These are phyloP conservation scores for Enteromius paludinosus DNA, from an alignment of 2,797 vertebrate species.

Conservation along the genomic window DNA sequence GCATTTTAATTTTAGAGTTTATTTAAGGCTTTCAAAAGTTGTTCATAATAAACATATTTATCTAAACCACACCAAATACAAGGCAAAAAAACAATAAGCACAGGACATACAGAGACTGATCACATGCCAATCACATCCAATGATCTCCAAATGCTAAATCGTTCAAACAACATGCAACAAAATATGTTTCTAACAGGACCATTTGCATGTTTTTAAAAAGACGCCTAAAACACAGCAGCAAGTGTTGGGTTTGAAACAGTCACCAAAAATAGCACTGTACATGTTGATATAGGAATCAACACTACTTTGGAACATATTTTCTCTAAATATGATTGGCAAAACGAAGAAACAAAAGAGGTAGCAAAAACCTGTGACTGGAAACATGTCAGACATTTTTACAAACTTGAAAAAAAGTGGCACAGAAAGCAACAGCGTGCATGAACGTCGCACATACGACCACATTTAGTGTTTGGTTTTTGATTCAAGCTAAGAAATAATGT, in stretches of 20 bases:
- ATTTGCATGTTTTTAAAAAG: background rate
- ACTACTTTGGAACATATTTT: background rate
- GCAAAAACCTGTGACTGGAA: background rate
- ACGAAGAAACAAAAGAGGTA: background rate
- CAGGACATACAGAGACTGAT: background rate
- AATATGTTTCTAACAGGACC: background rate
- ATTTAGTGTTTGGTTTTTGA: constrained; percentile 11
- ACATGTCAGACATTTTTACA: background rate
- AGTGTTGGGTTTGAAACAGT: background rate
- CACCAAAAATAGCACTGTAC: background rate
- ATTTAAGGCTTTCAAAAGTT: constrained; percentile 33
- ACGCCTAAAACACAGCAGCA: background rate
- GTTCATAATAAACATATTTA: background rate
- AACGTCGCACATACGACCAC: background rate
- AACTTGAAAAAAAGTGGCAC: constrained; percentile 4
- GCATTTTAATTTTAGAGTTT: background rate
- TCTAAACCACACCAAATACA: constrained; percentile 16
- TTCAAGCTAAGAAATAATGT: background rate
- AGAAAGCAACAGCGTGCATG: background rate
- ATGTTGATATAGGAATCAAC: background rate
- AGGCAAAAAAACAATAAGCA: background rate
- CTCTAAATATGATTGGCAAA: background rate
- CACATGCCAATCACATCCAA: constrained; percentile 30
- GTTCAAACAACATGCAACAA: background rate
- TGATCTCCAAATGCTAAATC: background rate